Conservation (phyloP, 2,888 invertebrate genomes). For the Aleiodes testaceus region DNA sequence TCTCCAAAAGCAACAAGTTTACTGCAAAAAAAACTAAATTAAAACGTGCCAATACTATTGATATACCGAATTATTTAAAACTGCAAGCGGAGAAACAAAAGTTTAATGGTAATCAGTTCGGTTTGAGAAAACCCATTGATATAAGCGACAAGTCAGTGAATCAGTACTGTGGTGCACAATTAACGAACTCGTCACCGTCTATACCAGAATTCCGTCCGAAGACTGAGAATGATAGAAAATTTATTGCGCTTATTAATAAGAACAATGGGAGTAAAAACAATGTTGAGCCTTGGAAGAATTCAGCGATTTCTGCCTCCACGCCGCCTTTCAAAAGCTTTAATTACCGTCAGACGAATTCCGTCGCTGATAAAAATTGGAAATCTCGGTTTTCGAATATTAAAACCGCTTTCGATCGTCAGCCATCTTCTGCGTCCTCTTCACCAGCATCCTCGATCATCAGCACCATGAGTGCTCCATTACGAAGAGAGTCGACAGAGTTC, state of each 20-base stretch:
- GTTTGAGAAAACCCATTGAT: conserved; percentile 77
- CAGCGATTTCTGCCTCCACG: conserved; percentile 38
- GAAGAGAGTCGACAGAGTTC: conserved; percentile 29
- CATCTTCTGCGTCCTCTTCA: conserved; percentile 8
- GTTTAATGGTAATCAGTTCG: conserved; percentile 66
- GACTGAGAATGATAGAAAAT: conserved; percentile 89
- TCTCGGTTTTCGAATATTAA: conserved; percentile 89
- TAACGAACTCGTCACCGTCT: conserved; percentile 40
- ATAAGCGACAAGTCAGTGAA: conserved; percentile 74
- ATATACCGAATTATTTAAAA: conserved; percentile 81
- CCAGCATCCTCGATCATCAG: conserved; percentile 20
- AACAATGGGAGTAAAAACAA: conserved; percentile 77
- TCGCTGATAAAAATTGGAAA: conserved; percentile 81
- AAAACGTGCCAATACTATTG: conserved; percentile 92
- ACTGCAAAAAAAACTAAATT: conserved; percentile 82
- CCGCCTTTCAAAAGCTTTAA: conserved; percentile 63
- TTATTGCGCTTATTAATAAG: conserved; percentile 86
- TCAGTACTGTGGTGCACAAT: conserved; percentile 15
- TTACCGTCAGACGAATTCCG: conserved; percentile 56
- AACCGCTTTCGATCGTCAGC: conserved; percentile 81
- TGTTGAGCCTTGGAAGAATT: conserved; percentile 44
- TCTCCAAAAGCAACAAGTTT: conserved; percentile 68
- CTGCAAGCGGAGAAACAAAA: conserved; percentile 63
- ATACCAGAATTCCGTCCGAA: conserved; percentile 85
- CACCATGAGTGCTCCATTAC: conserved; percentile 14